Evolutionary conservation across 2,888 invertebrate genomes (phyloP), one percentile per base, ranked within the genome.

Genomic region (Ophion costatus): DNA sequence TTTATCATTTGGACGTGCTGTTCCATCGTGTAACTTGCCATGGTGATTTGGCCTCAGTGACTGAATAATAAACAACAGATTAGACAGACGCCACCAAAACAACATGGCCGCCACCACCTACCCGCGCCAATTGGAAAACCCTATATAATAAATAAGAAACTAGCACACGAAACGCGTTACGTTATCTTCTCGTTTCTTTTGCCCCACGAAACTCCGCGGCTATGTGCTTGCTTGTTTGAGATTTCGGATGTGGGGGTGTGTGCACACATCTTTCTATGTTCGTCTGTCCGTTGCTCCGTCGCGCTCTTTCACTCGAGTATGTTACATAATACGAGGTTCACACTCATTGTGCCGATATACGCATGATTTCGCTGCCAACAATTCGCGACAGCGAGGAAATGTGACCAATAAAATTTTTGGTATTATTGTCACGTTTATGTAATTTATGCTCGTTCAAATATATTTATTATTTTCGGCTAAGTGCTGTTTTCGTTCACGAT

Each of bases 171-270:
- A 84, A 82, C 84, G 82, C 79, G 74, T 82, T 84, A 69, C 78
- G 88, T 90, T 89, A 89, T 89, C 89, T 89, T 88, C 89, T 87
- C 84, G 85, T 83, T 71, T 82, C 84, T 81, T 70, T 76, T 66
- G 77, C 76, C 70, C 70, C 29, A 61, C 29, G 59, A 45, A 67
- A 56, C 57, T 56, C 33, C 29, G 20, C 61, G 33, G 22, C 61
- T 45, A 63, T 64, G 56, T 75, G 61, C 51, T 51, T n/a, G 71
- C 69, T 29, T 56, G 38, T 29, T 73, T 64, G 70, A 64, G 67
- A 17, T 57, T 80, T 80, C 85, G 82, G 67, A 17, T 14, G 51
- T 17, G 80, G 82, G 84, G 76, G 83, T 80, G 59, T 38, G 66
- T 51, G n/a, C 76, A 59, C 22, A 22, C 71, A 69, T 57, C 59